Evolutionary conservation across 2,113 vertebrate species (phyloP).

Genomic region (Sisor rabdophorus): DNA sequence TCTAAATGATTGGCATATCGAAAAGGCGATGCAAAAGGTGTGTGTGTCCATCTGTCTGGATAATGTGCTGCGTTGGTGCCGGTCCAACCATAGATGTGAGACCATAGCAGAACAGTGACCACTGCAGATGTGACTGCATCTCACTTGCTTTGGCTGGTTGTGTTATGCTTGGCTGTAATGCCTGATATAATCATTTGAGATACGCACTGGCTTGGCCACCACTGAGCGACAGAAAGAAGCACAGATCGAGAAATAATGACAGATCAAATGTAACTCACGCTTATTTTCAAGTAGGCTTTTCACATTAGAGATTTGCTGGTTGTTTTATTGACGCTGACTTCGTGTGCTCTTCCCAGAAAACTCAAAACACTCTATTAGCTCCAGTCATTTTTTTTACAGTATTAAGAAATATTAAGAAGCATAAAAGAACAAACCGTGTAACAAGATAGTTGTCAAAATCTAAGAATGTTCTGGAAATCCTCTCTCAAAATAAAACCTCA

Average conservation of each 20-base stretch:
- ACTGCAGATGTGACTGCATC: conserved; percentile 47
- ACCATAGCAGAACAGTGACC: conserved; percentile 34
- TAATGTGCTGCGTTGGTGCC: conserved; percentile 45
- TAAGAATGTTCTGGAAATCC: neutral
- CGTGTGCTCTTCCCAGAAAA: neutral
- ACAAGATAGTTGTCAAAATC: neutral
- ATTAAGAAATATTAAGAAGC: neutral
- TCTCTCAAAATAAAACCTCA: conserved; percentile 2
- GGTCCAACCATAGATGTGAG: conserved; percentile 43
- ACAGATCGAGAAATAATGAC: conserved; percentile 36
- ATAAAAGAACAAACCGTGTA: neutral
- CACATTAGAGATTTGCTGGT: conserved; percentile 7
- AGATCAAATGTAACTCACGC: conserved; percentile 28
- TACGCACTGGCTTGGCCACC: conserved; percentile 38
- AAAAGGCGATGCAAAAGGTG: conserved; percentile 50
- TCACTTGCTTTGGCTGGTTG: conserved; percentile 47
- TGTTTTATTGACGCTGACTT: conserved; percentile 12
- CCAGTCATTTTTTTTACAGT: neutral
- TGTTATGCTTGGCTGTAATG: conserved; percentile 45
- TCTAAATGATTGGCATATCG: conserved; percentile 43
- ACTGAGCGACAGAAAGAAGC: conserved; percentile 27
- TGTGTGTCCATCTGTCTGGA: conserved; percentile 51
- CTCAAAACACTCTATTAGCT: neutral
- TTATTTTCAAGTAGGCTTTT: conserved; percentile 13
- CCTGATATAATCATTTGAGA: conserved; percentile 50